phyloP scores from a whole-genome alignment of 1,140 invertebrate genomes.

The Eumaeus atala region DNA sequence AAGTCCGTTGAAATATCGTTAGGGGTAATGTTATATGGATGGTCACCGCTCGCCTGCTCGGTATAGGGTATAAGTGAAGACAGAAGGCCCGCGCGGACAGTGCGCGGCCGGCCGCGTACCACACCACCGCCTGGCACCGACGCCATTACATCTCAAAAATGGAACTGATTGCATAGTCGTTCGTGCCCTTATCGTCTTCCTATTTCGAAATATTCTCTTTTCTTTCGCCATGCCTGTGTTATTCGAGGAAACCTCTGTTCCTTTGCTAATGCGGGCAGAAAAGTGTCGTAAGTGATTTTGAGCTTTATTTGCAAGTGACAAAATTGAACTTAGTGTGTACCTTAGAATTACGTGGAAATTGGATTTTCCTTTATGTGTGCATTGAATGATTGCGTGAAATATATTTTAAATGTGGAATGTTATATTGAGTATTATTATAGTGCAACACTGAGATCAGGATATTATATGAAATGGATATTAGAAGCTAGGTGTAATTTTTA shows the following conservation, averaged over 20 bases:
- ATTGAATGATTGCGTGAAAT: too few species aligned
- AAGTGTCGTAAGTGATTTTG: constrained; percentile 50
- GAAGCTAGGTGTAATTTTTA: too few species aligned
- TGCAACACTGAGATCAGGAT: too few species aligned
- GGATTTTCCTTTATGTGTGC: too few species aligned
- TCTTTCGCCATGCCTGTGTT: constrained; percentile 47
- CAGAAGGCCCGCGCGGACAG: constrained; percentile 49
- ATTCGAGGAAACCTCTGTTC: constrained; percentile 45
- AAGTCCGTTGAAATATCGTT: too few species aligned
- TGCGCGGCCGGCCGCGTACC: constrained; percentile 58
- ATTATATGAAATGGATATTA: too few species aligned
- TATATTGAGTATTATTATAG: too few species aligned
- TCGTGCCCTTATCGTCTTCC: constrained; percentile 24
- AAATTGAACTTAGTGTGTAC: not conserved
- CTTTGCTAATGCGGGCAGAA: constrained; percentile 37
- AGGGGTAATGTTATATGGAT: too few species aligned
- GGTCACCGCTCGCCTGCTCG: constrained; percentile 14
- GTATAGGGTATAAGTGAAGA: constrained; percentile 59
- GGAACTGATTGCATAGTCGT: constrained; percentile 45
- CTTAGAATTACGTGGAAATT: too few species aligned
- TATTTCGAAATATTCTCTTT: not conserved
- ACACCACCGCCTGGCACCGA: constrained; percentile 54
- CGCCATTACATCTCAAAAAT: constrained; percentile 37
- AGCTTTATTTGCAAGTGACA: constrained; percentile 14
- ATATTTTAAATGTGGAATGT: too few species aligned